These are phyloP conservation scores for Enteromius fasciolatus DNA, from an alignment of 2,797 vertebrate genomes.

Conservation along the genomic window DNA sequence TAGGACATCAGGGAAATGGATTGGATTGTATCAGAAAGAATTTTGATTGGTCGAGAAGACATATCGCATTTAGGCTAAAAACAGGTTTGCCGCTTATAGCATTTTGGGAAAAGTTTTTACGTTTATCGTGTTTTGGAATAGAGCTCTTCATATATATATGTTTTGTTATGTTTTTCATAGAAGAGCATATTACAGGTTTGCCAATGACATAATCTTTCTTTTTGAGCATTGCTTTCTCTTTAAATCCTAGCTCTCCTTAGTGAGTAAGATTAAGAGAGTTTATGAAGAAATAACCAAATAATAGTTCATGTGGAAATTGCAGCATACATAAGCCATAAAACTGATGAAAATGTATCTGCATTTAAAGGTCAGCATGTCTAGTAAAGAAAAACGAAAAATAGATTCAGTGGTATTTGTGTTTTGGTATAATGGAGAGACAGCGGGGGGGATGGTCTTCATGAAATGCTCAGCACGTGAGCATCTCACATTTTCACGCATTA, in stretches of 20 bases:
- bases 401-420: not conserved
- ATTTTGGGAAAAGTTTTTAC: too few relatives aligned
- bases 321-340: not conserved
- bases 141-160: too few relatives aligned
- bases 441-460: not conserved
- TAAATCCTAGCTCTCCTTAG: not conserved
- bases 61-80: too few relatives aligned
- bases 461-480: slow-evolving; percentile 28
- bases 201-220: too few relatives aligned
- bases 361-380: not conserved
- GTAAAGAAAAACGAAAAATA: not conserved
- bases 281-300: not conserved
- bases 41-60: too few relatives aligned
- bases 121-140: too few relatives aligned
- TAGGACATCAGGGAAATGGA: too few relatives aligned
- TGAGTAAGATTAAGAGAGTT: not conserved
- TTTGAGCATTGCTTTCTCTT: not conserved
- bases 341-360: slow-evolving; percentile 17
- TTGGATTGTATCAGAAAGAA: too few relatives aligned
- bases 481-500: slow-evolving; percentile 54
- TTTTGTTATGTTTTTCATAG: too few relatives aligned
- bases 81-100: too few relatives aligned
- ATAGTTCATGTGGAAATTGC: not conserved
- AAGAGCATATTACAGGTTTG: too few relatives aligned
- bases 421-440: not conserved